phyloP scores from a whole-genome alignment of 2,888 invertebrate species.

The Lottia scabra region DNA sequence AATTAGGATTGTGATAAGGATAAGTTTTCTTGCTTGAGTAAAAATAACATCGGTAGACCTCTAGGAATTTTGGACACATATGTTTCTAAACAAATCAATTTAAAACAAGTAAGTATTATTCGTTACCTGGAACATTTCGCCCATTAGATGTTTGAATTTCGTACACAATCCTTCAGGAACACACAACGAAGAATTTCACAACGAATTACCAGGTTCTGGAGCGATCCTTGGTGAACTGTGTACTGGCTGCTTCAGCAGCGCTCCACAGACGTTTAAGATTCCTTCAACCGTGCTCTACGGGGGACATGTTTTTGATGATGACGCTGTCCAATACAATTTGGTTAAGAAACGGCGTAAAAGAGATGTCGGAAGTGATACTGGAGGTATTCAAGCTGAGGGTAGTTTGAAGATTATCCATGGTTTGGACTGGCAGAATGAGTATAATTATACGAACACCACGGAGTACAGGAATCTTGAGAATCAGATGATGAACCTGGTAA shows the following conservation, averaged over 20 bases:
- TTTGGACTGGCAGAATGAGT: constrained; percentile 32
- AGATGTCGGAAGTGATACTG: neutral
- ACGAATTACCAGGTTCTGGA: neutral
- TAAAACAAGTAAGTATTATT: too few species aligned
- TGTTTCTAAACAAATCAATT: too few species aligned
- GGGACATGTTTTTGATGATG: neutral
- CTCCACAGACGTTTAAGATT: neutral
- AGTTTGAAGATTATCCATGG: constrained; percentile 30
- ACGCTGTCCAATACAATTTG: neutral
- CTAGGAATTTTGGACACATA: too few species aligned
- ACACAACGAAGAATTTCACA: neutral
- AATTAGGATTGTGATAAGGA: too few species aligned
- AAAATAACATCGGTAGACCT: too few species aligned
- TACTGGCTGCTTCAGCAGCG: neutral
- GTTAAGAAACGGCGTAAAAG: neutral
- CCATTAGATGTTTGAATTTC: neutral
- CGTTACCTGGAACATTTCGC: too few species aligned
- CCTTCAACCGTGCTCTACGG: neutral
- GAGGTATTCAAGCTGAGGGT: constrained; percentile 15
- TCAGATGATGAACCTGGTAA: constrained; percentile 28
- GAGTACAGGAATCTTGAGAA: constrained; percentile 28
- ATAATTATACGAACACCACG: constrained; percentile 26
- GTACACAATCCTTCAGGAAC: neutral
- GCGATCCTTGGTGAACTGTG: neutral
- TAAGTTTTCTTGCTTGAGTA: too few species aligned